Percentiles rank a stretch among this genome's conserved stretches.
phyloP scores from a whole-genome alignment of 2,113 vertebrate species.

The Cinclus cinclus region DNA sequence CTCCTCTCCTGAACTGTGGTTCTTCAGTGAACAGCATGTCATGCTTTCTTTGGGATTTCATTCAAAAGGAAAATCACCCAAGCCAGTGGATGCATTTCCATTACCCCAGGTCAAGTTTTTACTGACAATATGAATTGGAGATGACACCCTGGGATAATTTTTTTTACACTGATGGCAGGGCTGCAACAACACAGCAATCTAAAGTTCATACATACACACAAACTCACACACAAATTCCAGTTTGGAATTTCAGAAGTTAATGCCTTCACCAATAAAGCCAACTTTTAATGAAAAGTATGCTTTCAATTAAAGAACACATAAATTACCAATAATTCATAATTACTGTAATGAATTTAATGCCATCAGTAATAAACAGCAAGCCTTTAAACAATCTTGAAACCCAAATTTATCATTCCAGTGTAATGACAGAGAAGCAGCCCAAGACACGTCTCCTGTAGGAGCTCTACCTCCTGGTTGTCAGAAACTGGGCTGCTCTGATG shows the following conservation, averaged over 20 bases:
- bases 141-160: not conserved
- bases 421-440: conserved; percentile 33
- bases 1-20: not conserved
- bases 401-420: not conserved
- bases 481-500: not conserved
- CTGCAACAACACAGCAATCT: not conserved
- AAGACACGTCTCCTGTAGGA: not conserved
- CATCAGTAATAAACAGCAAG: not conserved
- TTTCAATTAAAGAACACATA: not conserved
- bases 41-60: not conserved
- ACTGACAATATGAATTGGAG: not conserved
- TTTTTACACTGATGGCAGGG: not conserved
- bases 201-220: not conserved
- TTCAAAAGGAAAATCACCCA: not conserved
- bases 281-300: not conserved
- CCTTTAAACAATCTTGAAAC: not conserved
- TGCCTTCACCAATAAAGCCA: not conserved
- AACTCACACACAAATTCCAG: not conserved
- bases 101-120: not conserved
- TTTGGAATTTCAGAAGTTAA: not conserved
- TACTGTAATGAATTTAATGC: not conserved
- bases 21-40: not conserved
- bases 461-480: not conserved
- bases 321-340: not conserved
- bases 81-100: not conserved